Evolutionary conservation across 1,140 invertebrate species (phyloP), one percentile per base, ranked within the genome.

Genomic region (Globodera ellingtonae): DNA sequence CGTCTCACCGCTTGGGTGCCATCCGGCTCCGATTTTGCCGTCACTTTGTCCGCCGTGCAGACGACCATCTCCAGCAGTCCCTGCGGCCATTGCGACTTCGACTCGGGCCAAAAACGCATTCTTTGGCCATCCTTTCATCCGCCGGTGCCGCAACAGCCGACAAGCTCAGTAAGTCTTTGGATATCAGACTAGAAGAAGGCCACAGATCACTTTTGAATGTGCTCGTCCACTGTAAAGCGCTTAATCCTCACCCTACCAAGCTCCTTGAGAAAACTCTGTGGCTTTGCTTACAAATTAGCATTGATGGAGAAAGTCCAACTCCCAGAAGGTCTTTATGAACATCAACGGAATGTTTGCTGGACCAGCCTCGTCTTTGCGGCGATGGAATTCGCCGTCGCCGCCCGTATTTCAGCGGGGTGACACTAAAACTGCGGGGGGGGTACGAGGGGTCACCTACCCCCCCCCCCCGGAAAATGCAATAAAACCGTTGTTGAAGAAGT

Each of bases 121-220:
- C 21, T 70, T 7, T 77, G 75, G 75, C 75, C 52, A 6, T 77
- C 75, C 10, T 10, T 77, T 35, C 75, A 77, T 67, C 75, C 75
- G 48, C 75, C 75, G 18, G 67, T 70, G 67, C 67, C 67, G 9
- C 24, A 10, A 18, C 24, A 44, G 21, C 75, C 10, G 65, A 44
- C 6, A 46, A 77, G 9, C 7, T 13, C 48, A 3, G 62, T 52
- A 77, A n/a, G 75, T 67, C 10, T 4, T 24, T 46, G 13, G 48
- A 0, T n/a, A 62, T 52, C 6, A 8, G 8, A 47, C 13, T 44
- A 66, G n/a, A 6, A 35, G 15, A 76, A 67, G 15, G 21, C 24
- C 18, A 35, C 44, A 3, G 8, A 47, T 35, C 73, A 75, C 6
- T 67, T 24, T 50, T 18, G 35, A 44, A 56, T 46, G 73, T n/a